Conservation (phyloP, 1,140 invertebrate species). For the Dinothrombium tinctorium region DNA sequence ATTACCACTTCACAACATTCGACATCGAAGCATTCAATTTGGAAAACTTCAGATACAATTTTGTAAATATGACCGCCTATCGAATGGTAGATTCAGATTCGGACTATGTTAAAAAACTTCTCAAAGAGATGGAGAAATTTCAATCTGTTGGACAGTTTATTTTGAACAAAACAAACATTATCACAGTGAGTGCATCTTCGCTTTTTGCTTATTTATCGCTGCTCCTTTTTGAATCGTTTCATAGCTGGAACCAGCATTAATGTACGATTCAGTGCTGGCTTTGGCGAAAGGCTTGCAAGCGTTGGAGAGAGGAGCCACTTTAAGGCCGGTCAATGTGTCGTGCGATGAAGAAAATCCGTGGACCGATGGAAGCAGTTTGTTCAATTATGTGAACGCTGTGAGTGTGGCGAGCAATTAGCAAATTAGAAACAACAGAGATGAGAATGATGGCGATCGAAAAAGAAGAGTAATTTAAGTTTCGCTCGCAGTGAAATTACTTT, state of each 20-base stretch:
- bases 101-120: slow-evolving; percentile 40
- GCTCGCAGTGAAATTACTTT: not conserved
- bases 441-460: not conserved
- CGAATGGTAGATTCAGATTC: slow-evolving; percentile 56
- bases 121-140: slow-evolving; percentile 66
- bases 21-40: slow-evolving; percentile 72
- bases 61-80: slow-evolving; percentile 76
- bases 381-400: slow-evolving; percentile 76
- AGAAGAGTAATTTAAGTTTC: not conserved
- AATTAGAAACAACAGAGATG: not conserved
- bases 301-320: slow-evolving; percentile 34
- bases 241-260: slow-evolving; percentile 67
- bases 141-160: slow-evolving; percentile 47
- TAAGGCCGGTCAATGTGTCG: slow-evolving; percentile 41
- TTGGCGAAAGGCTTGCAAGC: slow-evolving; percentile 51
- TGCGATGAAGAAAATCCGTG: slow-evolving; percentile 57
- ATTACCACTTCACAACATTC: slow-evolving; percentile 77
- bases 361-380: slow-evolving; percentile 55
- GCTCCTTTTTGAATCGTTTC: slow-evolving; percentile 16
- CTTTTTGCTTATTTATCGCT: not conserved
- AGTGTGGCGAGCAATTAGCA: slow-evolving; percentile 16
- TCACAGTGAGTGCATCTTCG: slow-evolving; percentile 30
- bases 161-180: slow-evolving; percentile 39
- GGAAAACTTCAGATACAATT: slow-evolving; percentile 80
- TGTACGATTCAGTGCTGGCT: slow-evolving; percentile 71